Evolutionary conservation across 2,888 invertebrate genomes (phyloP).

Genomic region (Philonicus albiceps): DNA sequence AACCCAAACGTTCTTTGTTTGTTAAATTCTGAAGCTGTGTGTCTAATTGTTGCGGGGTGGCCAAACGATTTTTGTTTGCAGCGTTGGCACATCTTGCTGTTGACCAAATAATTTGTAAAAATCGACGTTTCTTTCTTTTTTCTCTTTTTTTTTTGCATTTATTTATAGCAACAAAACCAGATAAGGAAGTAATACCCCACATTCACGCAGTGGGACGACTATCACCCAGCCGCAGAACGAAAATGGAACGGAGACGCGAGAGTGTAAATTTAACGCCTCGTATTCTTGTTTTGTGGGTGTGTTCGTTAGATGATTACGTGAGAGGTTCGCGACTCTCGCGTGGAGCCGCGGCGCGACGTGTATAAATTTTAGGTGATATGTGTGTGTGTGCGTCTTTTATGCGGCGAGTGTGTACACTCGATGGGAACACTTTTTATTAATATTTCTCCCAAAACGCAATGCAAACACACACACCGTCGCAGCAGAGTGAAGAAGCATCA

Average conservation of each 20-base stretch:
- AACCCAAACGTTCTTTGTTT: neutral
- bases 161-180: conserved; percentile 19
- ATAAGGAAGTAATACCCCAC: conserved; percentile 25
- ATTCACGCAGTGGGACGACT: neutral
- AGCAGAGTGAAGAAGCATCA: neutral
- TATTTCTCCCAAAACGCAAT: neutral
- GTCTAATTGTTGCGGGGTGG: neutral
- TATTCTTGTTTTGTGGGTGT: neutral
- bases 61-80: neutral
- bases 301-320: neutral
- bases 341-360: neutral
- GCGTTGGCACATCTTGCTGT: neutral
- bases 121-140: too few relatives aligned
- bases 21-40: neutral
- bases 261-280: too few relatives aligned
- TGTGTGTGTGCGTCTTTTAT: neutral
- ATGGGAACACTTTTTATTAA: neutral
- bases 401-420: too few relatives aligned
- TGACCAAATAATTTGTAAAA: neutral
- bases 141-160: neutral
- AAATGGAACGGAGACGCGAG: neutral
- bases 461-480: neutral
- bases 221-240: neutral
- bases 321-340: neutral
- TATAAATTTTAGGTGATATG: neutral